Evolutionary conservation across 2,888 invertebrate genomes (phyloP).

Genomic region (Scotopteryx bipunctaria): DNA sequence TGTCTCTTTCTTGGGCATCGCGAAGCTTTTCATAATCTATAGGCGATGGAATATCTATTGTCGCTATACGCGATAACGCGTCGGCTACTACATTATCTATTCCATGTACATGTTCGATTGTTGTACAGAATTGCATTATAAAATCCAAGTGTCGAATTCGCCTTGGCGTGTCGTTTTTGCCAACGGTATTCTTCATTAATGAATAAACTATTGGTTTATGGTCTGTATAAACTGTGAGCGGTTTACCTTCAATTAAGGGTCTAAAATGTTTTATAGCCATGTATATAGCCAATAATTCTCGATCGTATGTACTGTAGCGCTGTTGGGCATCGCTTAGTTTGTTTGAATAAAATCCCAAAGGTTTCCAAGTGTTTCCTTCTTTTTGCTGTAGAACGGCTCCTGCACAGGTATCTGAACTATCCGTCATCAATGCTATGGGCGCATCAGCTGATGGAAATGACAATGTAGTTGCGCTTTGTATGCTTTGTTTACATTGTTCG

Average conservation of each 20-base stretch:
- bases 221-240: not conserved
- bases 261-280: not conserved
- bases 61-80: not conserved
- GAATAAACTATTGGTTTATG: not conserved
- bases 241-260: not conserved
- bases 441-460: no score
- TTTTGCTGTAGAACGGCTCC: not conserved
- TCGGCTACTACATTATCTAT: slow-evolving; percentile 1
- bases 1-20: not conserved
- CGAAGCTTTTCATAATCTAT: not conserved
- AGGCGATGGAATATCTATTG: not conserved
- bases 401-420: no score
- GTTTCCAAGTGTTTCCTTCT: not conserved
- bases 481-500: no score
- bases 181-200: not conserved
- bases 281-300: not conserved
- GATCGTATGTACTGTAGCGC: not conserved
- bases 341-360: not conserved
- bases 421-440: no score
- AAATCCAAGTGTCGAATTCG: not conserved
- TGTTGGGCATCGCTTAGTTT: not conserved
- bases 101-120: not conserved
- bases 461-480: no score
- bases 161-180: not conserved
- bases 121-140: not conserved